Conservation (phyloP, 2,113 vertebrate species). For the Haliaeetus leucogaster region DNA sequence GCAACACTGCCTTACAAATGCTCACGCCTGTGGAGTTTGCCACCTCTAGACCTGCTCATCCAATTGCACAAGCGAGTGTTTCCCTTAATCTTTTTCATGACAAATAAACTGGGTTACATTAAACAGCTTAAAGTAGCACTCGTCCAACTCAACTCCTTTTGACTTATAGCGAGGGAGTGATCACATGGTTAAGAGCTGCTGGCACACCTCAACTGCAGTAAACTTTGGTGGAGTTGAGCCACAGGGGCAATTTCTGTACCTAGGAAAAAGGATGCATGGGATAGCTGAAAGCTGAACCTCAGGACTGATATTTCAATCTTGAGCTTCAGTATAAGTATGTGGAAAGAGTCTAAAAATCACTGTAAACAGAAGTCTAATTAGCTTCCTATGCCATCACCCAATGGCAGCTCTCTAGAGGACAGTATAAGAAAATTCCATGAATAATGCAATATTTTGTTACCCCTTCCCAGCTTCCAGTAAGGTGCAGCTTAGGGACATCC, state of each 20-base stretch:
- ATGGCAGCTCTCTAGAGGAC: not conserved
- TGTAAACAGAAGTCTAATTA: not conserved
- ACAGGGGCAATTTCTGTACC: not conserved
- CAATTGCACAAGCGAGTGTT: not conserved
- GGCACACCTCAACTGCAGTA: not conserved
- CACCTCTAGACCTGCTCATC: not conserved
- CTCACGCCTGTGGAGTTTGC: not conserved
- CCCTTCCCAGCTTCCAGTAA: not conserved
- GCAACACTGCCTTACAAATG: not conserved
- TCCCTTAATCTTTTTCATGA: not conserved
- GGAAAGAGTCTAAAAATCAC: not conserved
- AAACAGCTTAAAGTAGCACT: not conserved
- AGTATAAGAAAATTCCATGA: not conserved
- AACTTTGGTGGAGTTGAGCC: not conserved
- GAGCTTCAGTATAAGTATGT: not conserved
- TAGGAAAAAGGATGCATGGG: not conserved
- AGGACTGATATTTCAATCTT: not conserved
- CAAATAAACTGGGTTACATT: not conserved
- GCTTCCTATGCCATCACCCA: not conserved
- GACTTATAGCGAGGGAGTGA: not conserved
- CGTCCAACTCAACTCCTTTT: not conserved
- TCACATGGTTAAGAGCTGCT: not conserved
- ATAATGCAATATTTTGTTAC: not conserved
- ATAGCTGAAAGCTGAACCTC: not conserved
- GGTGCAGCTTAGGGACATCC: not conserved